A percentile compares a stretch with the other conserved stretches of the same genome.
Evolutionary conservation across 2,797 vertebrate genomes (phyloP).

Genomic region (Acrossocheilus fasciatus): DNA sequence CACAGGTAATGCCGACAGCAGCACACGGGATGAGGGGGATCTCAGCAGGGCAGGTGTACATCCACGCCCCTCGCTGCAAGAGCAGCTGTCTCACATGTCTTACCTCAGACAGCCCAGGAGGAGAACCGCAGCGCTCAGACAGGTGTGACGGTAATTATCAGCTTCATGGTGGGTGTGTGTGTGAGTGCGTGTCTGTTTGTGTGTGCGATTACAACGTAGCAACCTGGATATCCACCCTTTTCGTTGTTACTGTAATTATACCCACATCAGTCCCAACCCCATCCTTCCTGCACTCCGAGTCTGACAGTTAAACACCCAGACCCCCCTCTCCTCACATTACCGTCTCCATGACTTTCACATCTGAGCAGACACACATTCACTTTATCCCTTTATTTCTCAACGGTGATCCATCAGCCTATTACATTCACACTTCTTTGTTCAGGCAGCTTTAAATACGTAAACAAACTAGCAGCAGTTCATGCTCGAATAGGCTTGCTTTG

Average conservation of each 20-base stretch:
- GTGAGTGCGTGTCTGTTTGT: background rate
- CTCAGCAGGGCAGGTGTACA: slow-evolving; percentile 21
- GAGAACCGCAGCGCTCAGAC: slow-evolving; percentile 27
- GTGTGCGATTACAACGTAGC: background rate
- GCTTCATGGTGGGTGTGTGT: slow-evolving; percentile 1
- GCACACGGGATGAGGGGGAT: background rate
- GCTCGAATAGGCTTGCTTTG: slow-evolving; percentile 1
- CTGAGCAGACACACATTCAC: slow-evolving; percentile 24
- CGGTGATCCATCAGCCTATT: slow-evolving; percentile 43
- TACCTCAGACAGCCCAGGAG: slow-evolving; percentile 40
- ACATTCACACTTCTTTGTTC: slow-evolving; percentile 18
- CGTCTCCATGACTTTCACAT: slow-evolving; percentile 43
- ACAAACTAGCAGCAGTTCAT: slow-evolving; percentile 1
- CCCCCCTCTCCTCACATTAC: slow-evolving; percentile 11
- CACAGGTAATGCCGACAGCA: slow-evolving; percentile 14
- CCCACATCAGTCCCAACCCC: background rate
- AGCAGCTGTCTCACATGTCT: slow-evolving; percentile 37
- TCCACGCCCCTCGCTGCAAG: slow-evolving; percentile 15
- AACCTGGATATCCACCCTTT: background rate
- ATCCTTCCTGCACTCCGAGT: background rate
- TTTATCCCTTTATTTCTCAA: slow-evolving; percentile 39
- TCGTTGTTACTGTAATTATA: slow-evolving; percentile 14
- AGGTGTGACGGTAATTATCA: slow-evolving; percentile 57
- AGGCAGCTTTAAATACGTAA: slow-evolving; percentile 11
- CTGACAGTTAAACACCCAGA: slow-evolving; percentile 34